Base-by-base conservation (phyloP, 2,797 vertebrate genomes). In the Pseudopleuronectes americanus region DNA sequence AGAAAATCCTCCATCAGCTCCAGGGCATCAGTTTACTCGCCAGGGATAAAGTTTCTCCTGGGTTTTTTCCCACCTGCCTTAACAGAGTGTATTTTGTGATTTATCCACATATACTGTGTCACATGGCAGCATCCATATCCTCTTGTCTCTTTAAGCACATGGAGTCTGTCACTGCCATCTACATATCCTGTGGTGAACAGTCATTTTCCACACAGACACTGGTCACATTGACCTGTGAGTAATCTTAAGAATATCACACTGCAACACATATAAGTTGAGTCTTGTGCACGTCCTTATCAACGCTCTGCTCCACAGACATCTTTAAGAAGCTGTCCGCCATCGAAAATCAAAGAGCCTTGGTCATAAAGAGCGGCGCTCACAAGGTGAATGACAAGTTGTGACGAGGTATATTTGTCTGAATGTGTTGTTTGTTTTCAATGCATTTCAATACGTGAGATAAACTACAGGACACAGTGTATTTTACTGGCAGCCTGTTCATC, bases 161-260 rank as follows among this genome's bases (percentile, higher is more conserved):
- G 94, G 95, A 96, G 89, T 91, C 85, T 3, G 93, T 95, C 68
- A 82, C 94, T 70, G 90, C 84, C 10, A 24, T 9, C 33, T 96
- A 95, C 85, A 87, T 95, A 9, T 88, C 90, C 8, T 92, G 88
- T 0, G 88, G 92, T 4, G 95, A 96, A 63, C 91, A 95, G 45
- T 81, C 87, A 1, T 93, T 94, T 77, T 87, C 93, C 14, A 81
- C 86, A 70, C 96, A 96, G 87, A 94, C 94, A 75, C 88, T 97
- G 81, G 92, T 97, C 88, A 96, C 95, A 31, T 93, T 97, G 94
- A 96, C 94, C 16, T 96, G 95, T 97, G 89, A 93, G 93, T 90
- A 48, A 75, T 58, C 55, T 52, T 12, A 52, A 26, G 28, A 24
- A 16, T n/a, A 47, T 64, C 26, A 22, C 38, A 47, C 33, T 48